These are phyloP conservation scores for Rhagologus leucostigma DNA, from an alignment of 2,113 vertebrate genomes.

Conservation along the genomic window DNA sequence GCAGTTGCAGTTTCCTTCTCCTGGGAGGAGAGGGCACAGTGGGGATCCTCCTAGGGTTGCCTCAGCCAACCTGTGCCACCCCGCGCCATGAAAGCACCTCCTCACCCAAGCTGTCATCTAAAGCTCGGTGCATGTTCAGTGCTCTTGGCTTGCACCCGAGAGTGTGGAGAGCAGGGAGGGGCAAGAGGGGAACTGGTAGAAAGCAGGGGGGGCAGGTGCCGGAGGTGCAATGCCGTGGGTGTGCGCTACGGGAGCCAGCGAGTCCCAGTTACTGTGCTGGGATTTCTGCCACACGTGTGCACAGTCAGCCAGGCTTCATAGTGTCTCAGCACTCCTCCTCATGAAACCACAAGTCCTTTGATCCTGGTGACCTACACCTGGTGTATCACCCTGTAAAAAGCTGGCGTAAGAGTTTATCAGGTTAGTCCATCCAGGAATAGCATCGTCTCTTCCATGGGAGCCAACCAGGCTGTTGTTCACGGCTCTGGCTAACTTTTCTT, in stretches of 20 bases:
- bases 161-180: not conserved
- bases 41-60: rapidly evolving
- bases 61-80: not conserved
- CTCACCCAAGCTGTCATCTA: not conserved
- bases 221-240: not conserved
- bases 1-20: not conserved
- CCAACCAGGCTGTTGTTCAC: not conserved
- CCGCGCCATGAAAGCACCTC: not conserved
- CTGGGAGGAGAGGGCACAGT: not conserved
- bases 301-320: not conserved
- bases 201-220: not conserved
- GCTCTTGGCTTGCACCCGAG: not conserved
- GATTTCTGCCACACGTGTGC: not conserved
- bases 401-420: not conserved
- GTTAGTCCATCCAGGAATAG: not conserved
- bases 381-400: not conserved
- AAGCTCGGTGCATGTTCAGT: not conserved
- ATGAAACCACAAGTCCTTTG: not conserved
- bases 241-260: rapidly evolving
- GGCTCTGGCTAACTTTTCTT: not conserved
- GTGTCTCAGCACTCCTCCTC: not conserved
- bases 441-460: not conserved
- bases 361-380: not conserved
- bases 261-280: not conserved
- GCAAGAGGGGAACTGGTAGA: not conserved